Evolutionary conservation across 2,797 vertebrate genomes (phyloP).

Genomic region (Zalophus californianus): DNA sequence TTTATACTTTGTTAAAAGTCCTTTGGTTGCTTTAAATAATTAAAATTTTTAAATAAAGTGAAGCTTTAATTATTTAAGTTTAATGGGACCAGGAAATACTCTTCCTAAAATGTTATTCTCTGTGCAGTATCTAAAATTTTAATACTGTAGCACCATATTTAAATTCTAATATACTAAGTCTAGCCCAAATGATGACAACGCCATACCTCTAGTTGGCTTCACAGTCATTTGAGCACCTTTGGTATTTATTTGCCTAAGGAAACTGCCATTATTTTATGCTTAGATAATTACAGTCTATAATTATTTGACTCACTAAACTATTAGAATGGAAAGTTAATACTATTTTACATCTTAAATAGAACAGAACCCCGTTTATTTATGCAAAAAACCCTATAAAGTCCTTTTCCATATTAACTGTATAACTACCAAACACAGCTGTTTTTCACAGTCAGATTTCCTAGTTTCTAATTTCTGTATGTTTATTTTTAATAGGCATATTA

Average conservation of each 20-base stretch:
- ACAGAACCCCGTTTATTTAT: conserved; percentile 24
- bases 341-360: conserved; percentile 59
- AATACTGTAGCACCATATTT: conserved; percentile 11
- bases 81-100: background rate
- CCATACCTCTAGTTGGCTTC: background rate
- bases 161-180: background rate
- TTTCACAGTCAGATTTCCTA: conserved; percentile 35
- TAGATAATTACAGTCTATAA: conserved; percentile 30
- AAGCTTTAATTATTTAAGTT: conserved; percentile 67
- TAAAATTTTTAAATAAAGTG: conserved; percentile 40
- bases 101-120: background rate
- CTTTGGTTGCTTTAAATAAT: conserved; percentile 61
- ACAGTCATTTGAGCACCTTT: conserved; percentile 39
- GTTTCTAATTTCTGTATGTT: conserved; percentile 27
- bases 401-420: conserved; percentile 14
- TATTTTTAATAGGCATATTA: conserved; percentile 51
- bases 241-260: conserved; percentile 63
- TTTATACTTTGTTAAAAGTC: conserved; percentile 23
- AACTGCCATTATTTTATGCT: conserved; percentile 48
- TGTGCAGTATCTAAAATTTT: conserved; percentile 34
- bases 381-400: background rate
- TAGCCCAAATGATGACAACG: conserved; percentile 21
- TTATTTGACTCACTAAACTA: conserved; percentile 39
- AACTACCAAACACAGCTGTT: conserved; percentile 11
- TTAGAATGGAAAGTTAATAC: conserved; percentile 52